Base-by-base conservation (phyloP, 2,113 vertebrate species). In the Stigmatopora nigra region DNA sequence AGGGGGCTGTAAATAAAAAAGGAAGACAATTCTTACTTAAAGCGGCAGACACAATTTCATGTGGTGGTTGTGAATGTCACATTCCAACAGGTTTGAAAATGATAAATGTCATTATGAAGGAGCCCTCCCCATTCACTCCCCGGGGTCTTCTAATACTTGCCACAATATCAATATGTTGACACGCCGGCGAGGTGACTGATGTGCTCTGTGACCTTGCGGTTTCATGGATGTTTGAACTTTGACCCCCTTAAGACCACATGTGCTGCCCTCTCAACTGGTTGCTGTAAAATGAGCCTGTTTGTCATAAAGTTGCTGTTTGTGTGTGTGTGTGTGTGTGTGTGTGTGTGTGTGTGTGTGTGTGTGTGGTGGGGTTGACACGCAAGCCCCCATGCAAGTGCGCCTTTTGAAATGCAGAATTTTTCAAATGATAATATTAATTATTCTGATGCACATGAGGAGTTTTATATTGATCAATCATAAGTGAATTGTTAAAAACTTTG, bases 151-250 rank as follows among this genome's bases (percentile, higher is more conserved):
- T 81, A 79, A 67, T 72, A 45, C 71, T 69, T 72, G 46, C 91
- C 93, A 92, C 91, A 90, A 92, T 89, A 92, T 93, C 93, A 94
- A 88, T 92, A 91, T 90, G 91, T 92, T 93, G 90, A 92, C 91
- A 91, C 88, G 87, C 91, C 92, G 89, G 89, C 90, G 77, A 83
- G 88, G 88, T 15, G 88, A 85, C 84, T 92, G 79, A 78, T 74
- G 92, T 22, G 90, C 90, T 90, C 89, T 78, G 69, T 88, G 87
- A 89, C 90, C 89, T 87, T 86, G 88, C 87, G 53, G 89, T 91
- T 94, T 92, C 87, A 93, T 90, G 91, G 89, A 86, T 91, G 82
- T 89, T 87, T 88, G 92, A 94, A 93, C 93, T 89, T 48, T 93
- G 93, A 95, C 92, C 93, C 59, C 83, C 49, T 88, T 89, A 90